Conservation (phyloP, 64 coral and sea anemone species). For the Pocillopora damicornis region DNA sequence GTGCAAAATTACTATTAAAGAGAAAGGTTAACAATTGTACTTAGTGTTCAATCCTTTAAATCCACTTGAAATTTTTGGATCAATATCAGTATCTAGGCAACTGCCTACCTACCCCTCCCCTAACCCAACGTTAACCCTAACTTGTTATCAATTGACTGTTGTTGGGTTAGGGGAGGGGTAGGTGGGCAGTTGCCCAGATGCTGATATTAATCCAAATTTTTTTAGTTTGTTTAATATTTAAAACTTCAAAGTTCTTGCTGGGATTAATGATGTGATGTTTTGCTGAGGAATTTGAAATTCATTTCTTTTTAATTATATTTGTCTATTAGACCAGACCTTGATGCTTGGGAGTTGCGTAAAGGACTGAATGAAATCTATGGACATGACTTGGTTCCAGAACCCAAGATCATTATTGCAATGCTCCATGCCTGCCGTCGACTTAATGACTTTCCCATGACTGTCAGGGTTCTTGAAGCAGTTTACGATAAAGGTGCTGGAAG, state of each 20-base stretch:
- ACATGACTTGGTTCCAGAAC: conserved; percentile 94
- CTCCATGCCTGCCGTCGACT: conserved; percentile 79
- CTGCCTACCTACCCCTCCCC: too few relatives aligned
- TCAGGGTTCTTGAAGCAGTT: conserved; percentile 76
- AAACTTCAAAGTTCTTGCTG: background rate
- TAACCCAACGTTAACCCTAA: too few relatives aligned
- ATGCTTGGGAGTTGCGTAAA: conserved; percentile 92
- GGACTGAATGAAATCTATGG: conserved; percentile 95
- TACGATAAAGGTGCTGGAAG: conserved; percentile 70
- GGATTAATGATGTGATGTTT: background rate
- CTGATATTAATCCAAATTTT: too few relatives aligned
- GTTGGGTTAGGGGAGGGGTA: too few relatives aligned
- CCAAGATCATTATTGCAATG: conserved; percentile 97
- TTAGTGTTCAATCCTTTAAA: too few relatives aligned
- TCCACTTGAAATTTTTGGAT: too few relatives aligned
- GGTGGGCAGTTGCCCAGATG: too few relatives aligned
- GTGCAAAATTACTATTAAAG: too few relatives aligned
- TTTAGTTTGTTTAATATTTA: too few relatives aligned
- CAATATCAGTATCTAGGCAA: too few relatives aligned
- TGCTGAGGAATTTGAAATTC: background rate
- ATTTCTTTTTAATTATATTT: background rate
- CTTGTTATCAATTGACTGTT: too few relatives aligned
- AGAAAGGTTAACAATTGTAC: too few relatives aligned
- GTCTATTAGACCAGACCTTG: conserved; percentile 69
- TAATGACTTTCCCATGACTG: conserved; percentile 71